Conservation (phyloP, 2,888 invertebrate species). For the Omphaloscelis lunosa region DNA sequence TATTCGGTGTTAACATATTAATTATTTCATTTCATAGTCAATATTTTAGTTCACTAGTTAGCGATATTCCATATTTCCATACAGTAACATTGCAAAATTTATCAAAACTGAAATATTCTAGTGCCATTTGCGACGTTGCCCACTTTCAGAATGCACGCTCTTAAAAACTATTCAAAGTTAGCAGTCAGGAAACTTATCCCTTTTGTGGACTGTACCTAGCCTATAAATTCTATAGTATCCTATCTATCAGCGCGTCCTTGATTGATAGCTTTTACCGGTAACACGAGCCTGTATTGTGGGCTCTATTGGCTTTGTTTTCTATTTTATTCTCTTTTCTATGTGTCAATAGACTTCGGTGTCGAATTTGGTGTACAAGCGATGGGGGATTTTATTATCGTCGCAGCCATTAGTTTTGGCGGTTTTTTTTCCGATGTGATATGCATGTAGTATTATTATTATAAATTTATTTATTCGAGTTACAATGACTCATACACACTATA, state of each 20-base stretch:
- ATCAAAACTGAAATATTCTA: too few species aligned
- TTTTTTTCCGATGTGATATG: background rate
- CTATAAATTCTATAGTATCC: background rate
- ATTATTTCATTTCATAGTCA: too few species aligned
- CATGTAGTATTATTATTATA: too few species aligned
- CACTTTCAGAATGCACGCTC: too few species aligned
- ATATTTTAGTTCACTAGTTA: too few species aligned
- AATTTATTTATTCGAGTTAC: too few species aligned
- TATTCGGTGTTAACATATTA: too few species aligned
- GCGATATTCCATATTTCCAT: too few species aligned
- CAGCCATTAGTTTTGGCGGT: slow-evolving; percentile 2
- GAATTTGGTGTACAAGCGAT: background rate
- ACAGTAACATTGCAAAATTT: too few species aligned
- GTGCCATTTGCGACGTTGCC: too few species aligned
- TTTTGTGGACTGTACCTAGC: slow-evolving; percentile 5
- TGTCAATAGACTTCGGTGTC: slow-evolving; percentile 16
- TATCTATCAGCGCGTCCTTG: slow-evolving; percentile 9
- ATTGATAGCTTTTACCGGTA: slow-evolving; percentile 62
- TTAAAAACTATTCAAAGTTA: background rate
- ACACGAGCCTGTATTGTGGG: slow-evolving; percentile 41
- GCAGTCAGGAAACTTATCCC: background rate
- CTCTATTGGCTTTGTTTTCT: slow-evolving; percentile 29
- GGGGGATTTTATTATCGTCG: background rate
- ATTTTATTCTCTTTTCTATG: slow-evolving; percentile 30
- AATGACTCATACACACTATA: too few species aligned